Percentiles rank a stretch among this genome's conserved stretches.
These are phyloP conservation scores for Tenthredo mesomela DNA, from an alignment of 2,888 invertebrate species.

Conservation along the genomic window DNA sequence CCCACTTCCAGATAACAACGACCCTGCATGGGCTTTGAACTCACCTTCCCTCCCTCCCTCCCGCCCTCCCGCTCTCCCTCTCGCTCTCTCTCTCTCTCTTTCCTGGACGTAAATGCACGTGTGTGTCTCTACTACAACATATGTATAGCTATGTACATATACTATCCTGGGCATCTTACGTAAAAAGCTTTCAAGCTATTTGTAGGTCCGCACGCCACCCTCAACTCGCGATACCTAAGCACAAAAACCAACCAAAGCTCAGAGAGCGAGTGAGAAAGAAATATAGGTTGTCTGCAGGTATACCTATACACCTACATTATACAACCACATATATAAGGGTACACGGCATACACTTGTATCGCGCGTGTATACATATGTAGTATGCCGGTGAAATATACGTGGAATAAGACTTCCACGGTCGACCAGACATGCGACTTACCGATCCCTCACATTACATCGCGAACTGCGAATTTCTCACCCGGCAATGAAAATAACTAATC, in stretches of 20 bases:
- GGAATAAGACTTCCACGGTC: constrained; percentile 8
- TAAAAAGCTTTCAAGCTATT: constrained; percentile 35
- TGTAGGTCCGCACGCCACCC: constrained; percentile 30
- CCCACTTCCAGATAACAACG: neutral
- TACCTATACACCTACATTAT: neutral
- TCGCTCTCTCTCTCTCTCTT: neutral
- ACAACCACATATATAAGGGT: neutral
- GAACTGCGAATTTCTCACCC: neutral
- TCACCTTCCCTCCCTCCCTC: too few relatives aligned
- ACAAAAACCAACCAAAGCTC: constrained; percentile 30
- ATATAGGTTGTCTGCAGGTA: constrained; percentile 14
- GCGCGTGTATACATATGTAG: too few relatives aligned
- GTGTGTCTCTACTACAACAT: neutral
- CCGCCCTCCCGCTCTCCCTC: neutral
- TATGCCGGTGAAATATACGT: neutral
- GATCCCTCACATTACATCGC: constrained; percentile 13
- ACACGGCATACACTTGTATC: neutral
- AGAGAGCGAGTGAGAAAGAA: constrained; percentile 4
- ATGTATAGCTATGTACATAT: neutral
- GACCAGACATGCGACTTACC: constrained; percentile 15
- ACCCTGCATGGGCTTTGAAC: neutral
- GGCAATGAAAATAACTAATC: constrained; percentile 5
- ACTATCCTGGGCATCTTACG: constrained; percentile 13
- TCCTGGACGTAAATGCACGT: neutral
- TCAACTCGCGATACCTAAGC: neutral